These are phyloP conservation scores for Diarsia dahlii DNA, from an alignment of 2,888 invertebrate species.

Conservation along the genomic window DNA sequence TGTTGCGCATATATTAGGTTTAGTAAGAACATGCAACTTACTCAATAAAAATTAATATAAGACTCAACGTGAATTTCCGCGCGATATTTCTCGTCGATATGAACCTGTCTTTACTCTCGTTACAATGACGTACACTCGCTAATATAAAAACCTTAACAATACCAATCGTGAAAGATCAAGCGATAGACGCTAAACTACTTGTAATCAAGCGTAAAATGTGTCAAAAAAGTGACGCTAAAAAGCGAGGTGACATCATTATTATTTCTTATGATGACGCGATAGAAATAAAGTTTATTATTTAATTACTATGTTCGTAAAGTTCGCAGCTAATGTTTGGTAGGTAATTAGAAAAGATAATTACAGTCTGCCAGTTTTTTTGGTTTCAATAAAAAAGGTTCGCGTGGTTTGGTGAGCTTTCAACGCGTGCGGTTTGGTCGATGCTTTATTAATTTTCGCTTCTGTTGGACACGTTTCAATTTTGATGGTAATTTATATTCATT, in stretches of 20 bases:
- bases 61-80: background rate
- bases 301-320: slow-evolving; percentile 25
- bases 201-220: slow-evolving; percentile 57
- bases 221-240: slow-evolving; percentile 54
- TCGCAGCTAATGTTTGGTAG: slow-evolving; percentile 3
- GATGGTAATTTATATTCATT: background rate
- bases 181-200: slow-evolving; percentile 41
- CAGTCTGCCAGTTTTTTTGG: background rate
- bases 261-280: slow-evolving; percentile 54
- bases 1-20: background rate
- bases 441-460: slow-evolving; percentile 11
- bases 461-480: slow-evolving; percentile 14
- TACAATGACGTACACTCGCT: slow-evolving; percentile 46
- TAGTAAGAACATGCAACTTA: background rate
- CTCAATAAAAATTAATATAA: background rate
- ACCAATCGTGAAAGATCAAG: slow-evolving; percentile 53
- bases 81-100: background rate
- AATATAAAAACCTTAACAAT: slow-evolving; percentile 62
- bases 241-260: slow-evolving; percentile 62
- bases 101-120: slow-evolving; percentile 20
- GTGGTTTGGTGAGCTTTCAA: background rate
- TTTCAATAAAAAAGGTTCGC: slow-evolving; percentile 2
- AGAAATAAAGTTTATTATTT: slow-evolving; percentile 27
- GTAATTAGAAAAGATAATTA: slow-evolving; percentile 46
- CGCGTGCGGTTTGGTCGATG: background rate